Percentiles rank a stretch among this genome's conserved stretches.
Evolutionary conservation across 2,888 invertebrate genomes (phyloP).

Genomic region (Empis livida): DNA sequence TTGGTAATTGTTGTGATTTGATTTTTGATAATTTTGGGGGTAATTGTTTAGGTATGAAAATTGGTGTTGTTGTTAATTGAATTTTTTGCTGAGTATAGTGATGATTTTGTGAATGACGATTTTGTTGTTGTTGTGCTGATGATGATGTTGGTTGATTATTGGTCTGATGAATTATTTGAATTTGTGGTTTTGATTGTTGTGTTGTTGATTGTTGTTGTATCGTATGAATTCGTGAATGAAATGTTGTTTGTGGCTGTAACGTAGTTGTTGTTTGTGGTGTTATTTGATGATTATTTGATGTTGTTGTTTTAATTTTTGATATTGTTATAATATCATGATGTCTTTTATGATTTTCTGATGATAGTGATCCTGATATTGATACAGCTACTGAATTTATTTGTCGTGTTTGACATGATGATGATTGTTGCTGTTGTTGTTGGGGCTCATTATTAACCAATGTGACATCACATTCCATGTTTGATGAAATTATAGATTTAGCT

Average conservation of each 20-base stretch:
- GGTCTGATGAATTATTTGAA: conserved; percentile 1
- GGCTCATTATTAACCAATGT: conserved; percentile 13
- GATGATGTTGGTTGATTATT: background rate
- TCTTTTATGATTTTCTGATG: background rate
- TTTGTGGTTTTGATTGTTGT: background rate
- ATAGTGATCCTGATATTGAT: background rate
- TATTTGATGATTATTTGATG: conserved; percentile 3
- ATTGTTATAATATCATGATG: background rate
- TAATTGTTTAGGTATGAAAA: background rate
- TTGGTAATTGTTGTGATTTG: conserved; percentile 1
- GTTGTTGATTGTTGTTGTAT: background rate
- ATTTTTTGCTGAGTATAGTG: conserved; percentile 5
- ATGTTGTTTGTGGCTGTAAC: conserved; percentile 1
- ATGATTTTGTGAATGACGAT: background rate
- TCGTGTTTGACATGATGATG: background rate
- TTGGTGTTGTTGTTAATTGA: background rate
- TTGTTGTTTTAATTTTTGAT: conserved; percentile 14
- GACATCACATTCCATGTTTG: conserved; percentile 21
- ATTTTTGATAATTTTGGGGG: background rate
- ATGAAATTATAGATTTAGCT: conserved; percentile 9
- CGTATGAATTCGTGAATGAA: background rate
- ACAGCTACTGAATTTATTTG: background rate
- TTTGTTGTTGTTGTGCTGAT: background rate
- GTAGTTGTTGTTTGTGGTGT: conserved; percentile 10
- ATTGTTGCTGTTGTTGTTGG: conserved; percentile 4